Evolutionary conservation across 2,888 invertebrate genomes (phyloP).

Genomic region (Drosophila vallismaia): DNA sequence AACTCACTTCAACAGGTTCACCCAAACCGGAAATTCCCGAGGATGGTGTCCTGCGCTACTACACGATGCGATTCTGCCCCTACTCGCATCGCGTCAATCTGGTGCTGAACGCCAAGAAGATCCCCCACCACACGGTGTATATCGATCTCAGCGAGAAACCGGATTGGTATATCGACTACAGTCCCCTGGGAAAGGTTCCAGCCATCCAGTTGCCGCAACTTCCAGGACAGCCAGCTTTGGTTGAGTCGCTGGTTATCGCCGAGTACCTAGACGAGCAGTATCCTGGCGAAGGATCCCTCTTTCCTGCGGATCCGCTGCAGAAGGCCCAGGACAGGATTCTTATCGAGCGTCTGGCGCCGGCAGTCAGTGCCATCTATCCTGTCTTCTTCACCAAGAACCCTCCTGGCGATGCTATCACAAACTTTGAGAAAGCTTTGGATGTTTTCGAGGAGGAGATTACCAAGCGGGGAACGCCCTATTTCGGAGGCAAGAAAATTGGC

Average conservation of each 20-base stretch:
- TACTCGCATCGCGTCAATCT: slow-evolving; percentile 91
- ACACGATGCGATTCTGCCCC: slow-evolving; percentile 94
- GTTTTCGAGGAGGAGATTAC: slow-evolving; percentile 88
- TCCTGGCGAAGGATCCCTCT: slow-evolving; percentile 86
- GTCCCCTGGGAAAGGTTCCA: slow-evolving; percentile 89
- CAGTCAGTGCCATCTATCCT: slow-evolving; percentile 79
- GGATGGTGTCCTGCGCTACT: slow-evolving; percentile 89
- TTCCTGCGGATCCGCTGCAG: slow-evolving; percentile 85
- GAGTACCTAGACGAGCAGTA: slow-evolving; percentile 93
- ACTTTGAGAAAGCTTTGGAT: slow-evolving; percentile 85
- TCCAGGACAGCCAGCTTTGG: slow-evolving; percentile 85
- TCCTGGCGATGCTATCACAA: slow-evolving; percentile 64
- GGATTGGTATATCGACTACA: slow-evolving; percentile 91
- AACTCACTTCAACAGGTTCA: slow-evolving; percentile 86
- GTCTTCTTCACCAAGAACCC: slow-evolving; percentile 70
- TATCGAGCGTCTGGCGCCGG: slow-evolving; percentile 80
- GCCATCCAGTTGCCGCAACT: slow-evolving; percentile 88
- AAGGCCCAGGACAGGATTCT: slow-evolving; percentile 83
- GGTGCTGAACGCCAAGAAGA: slow-evolving; percentile 91
- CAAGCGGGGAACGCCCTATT: slow-evolving; percentile 87
- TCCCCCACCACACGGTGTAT: slow-evolving; percentile 90
- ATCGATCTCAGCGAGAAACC: slow-evolving; percentile 91
- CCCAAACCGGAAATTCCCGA: slow-evolving; percentile 86
- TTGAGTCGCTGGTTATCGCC: slow-evolving; percentile 91
- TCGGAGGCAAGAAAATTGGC: slow-evolving; percentile 89